Evolutionary conservation across 30 jellyfish, hydroid and myxozoan species (phyloP).

Genomic region (Catostylus mosaicus): DNA sequence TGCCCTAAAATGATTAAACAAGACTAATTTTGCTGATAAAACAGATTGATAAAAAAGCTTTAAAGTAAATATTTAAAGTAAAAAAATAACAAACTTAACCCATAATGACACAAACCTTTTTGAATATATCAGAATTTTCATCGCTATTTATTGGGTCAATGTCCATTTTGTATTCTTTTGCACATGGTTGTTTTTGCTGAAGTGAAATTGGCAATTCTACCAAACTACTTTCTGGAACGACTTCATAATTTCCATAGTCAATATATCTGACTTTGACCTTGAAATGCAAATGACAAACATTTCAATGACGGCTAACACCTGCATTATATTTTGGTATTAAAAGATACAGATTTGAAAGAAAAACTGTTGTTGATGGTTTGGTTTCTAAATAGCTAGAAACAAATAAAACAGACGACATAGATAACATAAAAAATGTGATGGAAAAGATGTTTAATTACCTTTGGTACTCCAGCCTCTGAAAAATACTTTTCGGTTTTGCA

Average conservation of each 20-base stretch:
- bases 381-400: too few relatives aligned
- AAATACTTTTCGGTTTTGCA: slow-evolving; percentile 38
- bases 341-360: too few relatives aligned
- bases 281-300: too few relatives aligned
- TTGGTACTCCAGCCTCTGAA: slow-evolving; percentile 4
- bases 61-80: too few relatives aligned
- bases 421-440: too few relatives aligned
- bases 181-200: slow-evolving; percentile 42
- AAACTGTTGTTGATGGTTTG: too few relatives aligned
- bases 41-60: too few relatives aligned
- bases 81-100: background rate
- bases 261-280: slow-evolving; percentile 67
- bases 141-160: slow-evolving; percentile 26
- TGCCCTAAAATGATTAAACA: slow-evolving; percentile 22
- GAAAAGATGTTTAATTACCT: background rate
- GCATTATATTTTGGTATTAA: too few relatives aligned
- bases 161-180: slow-evolving; percentile 36
- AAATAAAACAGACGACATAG: too few relatives aligned
- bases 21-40: too few relatives aligned
- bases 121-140: slow-evolving; percentile 41
- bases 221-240: slow-evolving; percentile 38
- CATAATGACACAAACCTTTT: slow-evolving; percentile 11
- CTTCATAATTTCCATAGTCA: slow-evolving; percentile 74
- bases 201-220: slow-evolving; percentile 52
- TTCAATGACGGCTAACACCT: too few relatives aligned